Base-by-base conservation (phyloP, 2,113 vertebrate genomes). In the Brachyistius frenatus region DNA sequence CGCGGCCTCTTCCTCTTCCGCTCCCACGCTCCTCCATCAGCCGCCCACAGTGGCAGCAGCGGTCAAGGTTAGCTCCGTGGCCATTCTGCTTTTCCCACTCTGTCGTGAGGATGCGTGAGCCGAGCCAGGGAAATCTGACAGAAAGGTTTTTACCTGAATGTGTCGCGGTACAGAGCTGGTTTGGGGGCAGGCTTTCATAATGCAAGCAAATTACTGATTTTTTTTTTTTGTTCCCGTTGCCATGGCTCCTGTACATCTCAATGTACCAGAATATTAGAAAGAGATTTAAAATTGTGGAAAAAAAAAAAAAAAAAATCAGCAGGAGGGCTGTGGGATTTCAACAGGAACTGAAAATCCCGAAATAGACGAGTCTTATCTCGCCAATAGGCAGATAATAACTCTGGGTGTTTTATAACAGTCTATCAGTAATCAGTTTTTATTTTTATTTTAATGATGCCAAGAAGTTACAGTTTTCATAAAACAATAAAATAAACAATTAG, bases 31-130 rank as follows among this genome's bases (percentile, higher is more conserved):
- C 70, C 65, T 88, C 91, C 83, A 86, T 89, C 86, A 86, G 81
- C 76, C 76, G 41, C 84, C 84, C 78, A 91, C 84, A 52, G 73
- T 85, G 70, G 80, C 86, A 87, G 75, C 61, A 7, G 3, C 15
- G 79, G 89, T 89, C 91, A 91, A 93, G 89, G 92, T 89, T 90
- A 71, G 75, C 66, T 31, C 76, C 36, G 63, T 80, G 69, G 71
- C 79, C 78, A 65, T 66, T 85, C 70, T 74, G 81, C 82, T 55
- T 86, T 81, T 82, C 88, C 80, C 13, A 4, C 81, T 36, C 55
- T 79, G 69, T 57, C 70, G 75, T 69, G 67, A 54, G 65, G 60
- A 53, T 54, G 39, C 0, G 14, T 47, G 63, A 72, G 58, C 50
- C 0, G 39, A 75, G 73, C 69, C 73, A 57, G 70, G 66, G 31